Percentiles rank a stretch among this genome's conserved stretches.
Evolutionary conservation across 2,113 vertebrate species (phyloP).

Genomic region (Bos javanicus): DNA sequence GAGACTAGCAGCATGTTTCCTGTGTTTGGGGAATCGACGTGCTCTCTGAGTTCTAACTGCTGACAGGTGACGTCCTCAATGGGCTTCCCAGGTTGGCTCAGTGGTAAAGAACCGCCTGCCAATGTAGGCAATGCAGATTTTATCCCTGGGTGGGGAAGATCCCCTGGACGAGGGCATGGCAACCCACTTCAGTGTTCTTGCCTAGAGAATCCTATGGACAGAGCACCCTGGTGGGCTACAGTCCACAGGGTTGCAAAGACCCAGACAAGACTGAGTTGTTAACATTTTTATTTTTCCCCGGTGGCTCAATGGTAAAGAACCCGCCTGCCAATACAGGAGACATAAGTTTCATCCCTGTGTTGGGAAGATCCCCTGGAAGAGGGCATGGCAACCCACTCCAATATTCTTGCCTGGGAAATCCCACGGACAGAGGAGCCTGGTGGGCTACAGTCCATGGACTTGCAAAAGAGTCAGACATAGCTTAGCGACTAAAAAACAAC

Average conservation of each 20-base stretch:
- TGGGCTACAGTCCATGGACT: accelerated
- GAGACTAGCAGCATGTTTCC: neutral
- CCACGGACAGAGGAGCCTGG: neutral
- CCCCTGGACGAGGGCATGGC: neutral
- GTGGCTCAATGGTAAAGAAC: neutral
- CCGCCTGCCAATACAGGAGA: neutral
- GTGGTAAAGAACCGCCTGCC: neutral
- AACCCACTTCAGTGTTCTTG: neutral
- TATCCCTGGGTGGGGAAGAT: neutral
- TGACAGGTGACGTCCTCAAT: neutral
- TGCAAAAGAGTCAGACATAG: neutral
- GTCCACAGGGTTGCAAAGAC: neutral
- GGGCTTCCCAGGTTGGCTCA: neutral
- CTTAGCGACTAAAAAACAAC: neutral
- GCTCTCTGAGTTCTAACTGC: neutral
- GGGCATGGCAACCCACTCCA: neutral
- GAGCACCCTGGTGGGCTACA: neutral
- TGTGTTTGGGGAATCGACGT: accelerated
- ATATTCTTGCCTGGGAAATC: neutral
- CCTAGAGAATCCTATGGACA: neutral
- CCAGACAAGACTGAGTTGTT: neutral
- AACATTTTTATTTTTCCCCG: neutral
- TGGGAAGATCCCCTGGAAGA: neutral
- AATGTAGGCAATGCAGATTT: neutral
- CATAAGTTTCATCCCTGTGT: neutral